Evolutionary conservation across 2,888 invertebrate genomes (phyloP).

Genomic region (Seira musarum): DNA sequence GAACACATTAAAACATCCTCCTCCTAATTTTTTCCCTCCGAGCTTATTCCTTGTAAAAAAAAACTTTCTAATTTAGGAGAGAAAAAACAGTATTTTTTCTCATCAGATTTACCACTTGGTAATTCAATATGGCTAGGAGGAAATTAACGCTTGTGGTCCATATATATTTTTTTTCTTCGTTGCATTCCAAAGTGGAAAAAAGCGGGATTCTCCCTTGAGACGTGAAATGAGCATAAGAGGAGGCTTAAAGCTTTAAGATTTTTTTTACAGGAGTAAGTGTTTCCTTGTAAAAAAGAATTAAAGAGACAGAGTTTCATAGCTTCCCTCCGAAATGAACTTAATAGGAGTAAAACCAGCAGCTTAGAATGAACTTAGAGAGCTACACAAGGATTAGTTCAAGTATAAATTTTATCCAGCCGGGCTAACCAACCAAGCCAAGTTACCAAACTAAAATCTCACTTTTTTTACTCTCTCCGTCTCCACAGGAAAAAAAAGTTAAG

Average conservation of each 20-base stretch:
- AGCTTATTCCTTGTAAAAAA: constrained; percentile 23
- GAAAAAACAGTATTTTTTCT: constrained; percentile 49
- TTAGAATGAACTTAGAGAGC: constrained; percentile 36
- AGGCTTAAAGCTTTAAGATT: constrained; percentile 7
- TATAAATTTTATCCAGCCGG: constrained; percentile 65
- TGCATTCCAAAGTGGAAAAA: constrained; percentile 30
- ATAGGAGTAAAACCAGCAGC: constrained; percentile 40
- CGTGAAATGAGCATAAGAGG: constrained; percentile 52
- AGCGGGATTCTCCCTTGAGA: constrained; percentile 48
- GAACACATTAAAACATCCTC: constrained; percentile 16
- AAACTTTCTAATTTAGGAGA: constrained; percentile 22
- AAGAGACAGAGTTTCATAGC: constrained; percentile 10
- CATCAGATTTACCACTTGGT: constrained; percentile 65
- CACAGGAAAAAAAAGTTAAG: constrained; percentile 9
- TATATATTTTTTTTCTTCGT: constrained; percentile 58
- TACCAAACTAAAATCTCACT: not conserved
- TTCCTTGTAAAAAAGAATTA: constrained; percentile 21
- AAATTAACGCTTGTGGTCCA: constrained; percentile 69
- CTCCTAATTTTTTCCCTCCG: constrained; percentile 22
- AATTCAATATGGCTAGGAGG: constrained; percentile 69
- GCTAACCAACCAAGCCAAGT: not conserved
- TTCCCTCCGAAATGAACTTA: constrained; percentile 39
- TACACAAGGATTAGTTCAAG: constrained; percentile 62
- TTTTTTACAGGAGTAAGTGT: constrained; percentile 14
- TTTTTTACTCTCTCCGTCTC: not conserved